Conservation (phyloP, 2,113 vertebrate species). For the Ceyx cyanopectus region DNA sequence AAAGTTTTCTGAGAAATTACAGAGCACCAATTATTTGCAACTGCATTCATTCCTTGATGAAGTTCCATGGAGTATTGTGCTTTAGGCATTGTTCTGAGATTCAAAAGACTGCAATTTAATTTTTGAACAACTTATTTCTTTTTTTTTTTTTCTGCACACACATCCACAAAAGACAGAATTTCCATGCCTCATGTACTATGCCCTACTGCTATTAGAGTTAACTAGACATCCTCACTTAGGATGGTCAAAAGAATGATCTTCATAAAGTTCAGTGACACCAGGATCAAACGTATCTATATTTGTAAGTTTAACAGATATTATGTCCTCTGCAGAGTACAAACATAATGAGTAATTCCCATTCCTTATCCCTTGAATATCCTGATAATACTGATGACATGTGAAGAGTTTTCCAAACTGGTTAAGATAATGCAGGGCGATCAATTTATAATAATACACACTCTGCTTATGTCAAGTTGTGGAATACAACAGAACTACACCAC, state of each 20-base stretch:
- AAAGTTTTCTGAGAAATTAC: background rate
- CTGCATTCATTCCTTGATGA: fast-evolving
- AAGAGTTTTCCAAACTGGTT: slow-evolving; percentile 5
- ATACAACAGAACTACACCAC: slow-evolving; percentile 2
- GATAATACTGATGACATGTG: background rate
- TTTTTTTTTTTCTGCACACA: background rate
- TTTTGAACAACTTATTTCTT: background rate
- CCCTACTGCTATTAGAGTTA: background rate
- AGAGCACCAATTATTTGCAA: background rate
- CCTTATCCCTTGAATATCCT: background rate
- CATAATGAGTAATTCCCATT: background rate
- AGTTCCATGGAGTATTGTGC: background rate
- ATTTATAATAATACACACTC: background rate
- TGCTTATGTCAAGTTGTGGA: background rate
- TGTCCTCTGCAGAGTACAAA: background rate
- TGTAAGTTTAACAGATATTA: background rate
- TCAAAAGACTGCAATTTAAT: background rate
- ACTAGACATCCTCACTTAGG: background rate
- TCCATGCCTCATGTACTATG: background rate
- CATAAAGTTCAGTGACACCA: background rate
- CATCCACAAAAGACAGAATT: background rate
- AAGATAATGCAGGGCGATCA: background rate
- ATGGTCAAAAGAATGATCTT: background rate
- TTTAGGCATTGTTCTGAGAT: background rate
- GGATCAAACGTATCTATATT: background rate